Evolutionary conservation across 2,113 vertebrate genomes (phyloP).

Genomic region (Carettochelys insculpta): DNA sequence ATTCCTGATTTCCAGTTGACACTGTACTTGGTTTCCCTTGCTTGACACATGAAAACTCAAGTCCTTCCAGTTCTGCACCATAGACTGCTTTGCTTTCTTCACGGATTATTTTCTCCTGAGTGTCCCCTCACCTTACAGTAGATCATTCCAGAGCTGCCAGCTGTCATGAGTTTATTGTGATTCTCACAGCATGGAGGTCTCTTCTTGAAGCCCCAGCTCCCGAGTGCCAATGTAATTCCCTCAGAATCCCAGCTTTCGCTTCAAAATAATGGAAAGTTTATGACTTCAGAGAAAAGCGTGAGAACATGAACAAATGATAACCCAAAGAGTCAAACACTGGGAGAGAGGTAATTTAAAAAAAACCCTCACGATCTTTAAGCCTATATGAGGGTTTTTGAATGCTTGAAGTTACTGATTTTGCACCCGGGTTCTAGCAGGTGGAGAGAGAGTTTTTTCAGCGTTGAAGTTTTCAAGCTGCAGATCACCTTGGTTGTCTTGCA

Average conservation of each 20-base stretch:
- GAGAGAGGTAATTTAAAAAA: not conserved
- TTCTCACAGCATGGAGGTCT: rapidly evolving
- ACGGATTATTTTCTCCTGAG: not conserved
- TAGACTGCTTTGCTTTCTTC: not conserved
- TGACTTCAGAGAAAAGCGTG: not conserved
- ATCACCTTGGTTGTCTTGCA: slow-evolving; percentile 1
- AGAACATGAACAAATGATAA: not conserved
- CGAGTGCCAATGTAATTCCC: not conserved
- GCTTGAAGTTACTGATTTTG: not conserved
- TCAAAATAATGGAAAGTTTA: not conserved
- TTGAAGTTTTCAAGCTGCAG: not conserved
- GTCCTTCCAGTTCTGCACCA: not conserved
- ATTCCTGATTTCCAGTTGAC: rapidly evolving
- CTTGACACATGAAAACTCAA: not conserved
- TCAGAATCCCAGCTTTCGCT: not conserved
- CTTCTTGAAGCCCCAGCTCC: not conserved
- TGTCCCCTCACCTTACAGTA: not conserved
- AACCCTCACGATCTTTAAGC: rapidly evolving
- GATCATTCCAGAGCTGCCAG: not conserved
- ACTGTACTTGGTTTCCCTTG: not conserved
- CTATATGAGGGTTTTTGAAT: not conserved
- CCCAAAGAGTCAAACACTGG: not conserved
- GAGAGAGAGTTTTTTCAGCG: not conserved
- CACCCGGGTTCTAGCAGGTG: not conserved
- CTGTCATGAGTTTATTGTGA: not conserved